Conservation (phyloP, 2,888 invertebrate genomes). For the Deroplatys truncata region DNA sequence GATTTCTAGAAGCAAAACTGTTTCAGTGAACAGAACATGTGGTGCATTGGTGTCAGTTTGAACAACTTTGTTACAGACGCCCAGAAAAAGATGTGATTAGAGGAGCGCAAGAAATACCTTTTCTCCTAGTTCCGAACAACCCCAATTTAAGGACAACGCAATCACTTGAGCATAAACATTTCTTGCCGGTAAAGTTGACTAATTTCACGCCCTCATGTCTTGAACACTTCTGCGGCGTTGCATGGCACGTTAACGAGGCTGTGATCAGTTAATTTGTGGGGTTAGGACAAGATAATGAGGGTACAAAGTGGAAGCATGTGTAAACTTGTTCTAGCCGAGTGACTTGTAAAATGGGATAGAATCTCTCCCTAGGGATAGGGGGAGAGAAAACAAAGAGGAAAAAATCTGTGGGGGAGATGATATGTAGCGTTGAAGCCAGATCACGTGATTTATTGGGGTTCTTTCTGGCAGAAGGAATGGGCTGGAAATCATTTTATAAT, state of each 20-base stretch:
- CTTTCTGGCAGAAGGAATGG: conserved; percentile 7
- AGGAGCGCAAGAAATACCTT: not conserved
- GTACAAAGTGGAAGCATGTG: not conserved
- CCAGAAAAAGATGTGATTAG: not conserved
- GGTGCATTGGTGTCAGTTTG: not conserved
- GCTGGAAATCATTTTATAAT: conserved; percentile 10
- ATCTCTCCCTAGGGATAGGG: not conserved
- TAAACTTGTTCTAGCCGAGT: not conserved
- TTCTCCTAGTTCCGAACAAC: not conserved
- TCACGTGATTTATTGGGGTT: not conserved
- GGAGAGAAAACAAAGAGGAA: not conserved
- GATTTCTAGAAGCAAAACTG: too few species aligned
- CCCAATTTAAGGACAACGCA: not conserved
- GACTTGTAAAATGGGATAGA: not conserved
- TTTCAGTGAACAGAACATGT: too few species aligned
- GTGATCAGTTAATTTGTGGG: not conserved
- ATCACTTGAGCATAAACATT: not conserved
- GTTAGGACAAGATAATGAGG: not conserved
- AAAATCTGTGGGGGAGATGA: not conserved
- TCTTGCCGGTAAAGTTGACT: not conserved
- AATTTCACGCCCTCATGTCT: not conserved
- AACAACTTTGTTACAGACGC: not conserved
- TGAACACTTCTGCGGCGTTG: not conserved
- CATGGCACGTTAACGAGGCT: not conserved
- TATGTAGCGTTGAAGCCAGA: not conserved